Percentiles rank a stretch among this genome's conserved stretches.
Evolutionary conservation across 2,797 vertebrate species (phyloP).

Genomic region (Spea hammondii): DNA sequence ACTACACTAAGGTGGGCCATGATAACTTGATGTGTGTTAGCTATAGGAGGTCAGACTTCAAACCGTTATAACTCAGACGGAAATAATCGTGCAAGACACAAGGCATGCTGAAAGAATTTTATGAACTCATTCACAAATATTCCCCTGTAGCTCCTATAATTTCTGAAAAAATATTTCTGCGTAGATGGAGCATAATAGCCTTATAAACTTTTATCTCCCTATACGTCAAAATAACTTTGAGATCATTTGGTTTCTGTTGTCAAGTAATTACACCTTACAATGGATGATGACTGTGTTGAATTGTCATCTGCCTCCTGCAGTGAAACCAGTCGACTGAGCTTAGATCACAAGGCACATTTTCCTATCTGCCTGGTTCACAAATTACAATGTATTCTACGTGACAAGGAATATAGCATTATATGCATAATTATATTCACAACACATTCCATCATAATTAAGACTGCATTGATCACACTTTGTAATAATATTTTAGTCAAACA

Average conservation of each 20-base stretch:
- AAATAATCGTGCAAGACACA: no score
- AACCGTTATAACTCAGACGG: no score
- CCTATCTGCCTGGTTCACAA: not conserved
- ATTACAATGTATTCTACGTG: not conserved
- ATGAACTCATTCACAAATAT: not conserved
- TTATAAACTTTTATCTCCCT: slow-evolving; percentile 6
- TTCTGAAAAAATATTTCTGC: slow-evolving; percentile 13
- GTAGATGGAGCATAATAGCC: slow-evolving; percentile 6
- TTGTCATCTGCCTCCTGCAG: slow-evolving; percentile 17
- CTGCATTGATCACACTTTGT: no score
- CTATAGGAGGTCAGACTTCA: no score
- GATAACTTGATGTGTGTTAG: no score
- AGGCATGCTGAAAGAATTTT: no score
- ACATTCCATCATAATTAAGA: no score
- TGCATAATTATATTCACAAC: no score
- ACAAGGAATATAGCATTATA: no score
- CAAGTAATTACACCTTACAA: slow-evolving; percentile 32
- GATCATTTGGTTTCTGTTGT: slow-evolving; percentile 35
- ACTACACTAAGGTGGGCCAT: no score
- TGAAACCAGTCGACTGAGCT: not conserved
- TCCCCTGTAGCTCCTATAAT: slow-evolving; percentile 19
- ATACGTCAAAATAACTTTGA: slow-evolving; percentile 33
- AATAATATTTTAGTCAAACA: no score
- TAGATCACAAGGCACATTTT: slow-evolving; percentile 5
- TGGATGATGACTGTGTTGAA: slow-evolving; percentile 21